Conservation (phyloP, 2,888 invertebrate genomes). For the Lycia hirtaria region DNA sequence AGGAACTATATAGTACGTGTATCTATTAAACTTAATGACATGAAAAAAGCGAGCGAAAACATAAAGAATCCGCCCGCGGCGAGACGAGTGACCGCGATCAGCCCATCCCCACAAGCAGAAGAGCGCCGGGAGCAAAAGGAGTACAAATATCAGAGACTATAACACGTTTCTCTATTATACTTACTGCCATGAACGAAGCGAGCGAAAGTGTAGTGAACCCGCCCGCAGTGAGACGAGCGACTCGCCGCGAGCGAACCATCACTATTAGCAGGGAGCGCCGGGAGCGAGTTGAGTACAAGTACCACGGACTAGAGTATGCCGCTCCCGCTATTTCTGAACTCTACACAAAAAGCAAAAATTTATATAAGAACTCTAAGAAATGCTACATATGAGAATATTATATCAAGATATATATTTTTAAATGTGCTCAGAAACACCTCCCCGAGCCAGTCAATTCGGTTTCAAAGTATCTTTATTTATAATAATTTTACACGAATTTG, state of each 20-base stretch:
- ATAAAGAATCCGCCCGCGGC: constrained; percentile 82
- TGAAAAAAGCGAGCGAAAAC: constrained; percentile 79
- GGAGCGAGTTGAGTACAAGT: constrained; percentile 60
- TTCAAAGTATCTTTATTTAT: too few species aligned
- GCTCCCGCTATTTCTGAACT: constrained; percentile 66
- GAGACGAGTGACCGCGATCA: too few species aligned
- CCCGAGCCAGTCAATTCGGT: too few species aligned
- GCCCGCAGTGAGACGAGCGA: constrained; percentile 74
- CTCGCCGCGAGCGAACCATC: constrained; percentile 70
- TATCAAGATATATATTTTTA: too few species aligned
- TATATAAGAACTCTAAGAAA: too few species aligned
- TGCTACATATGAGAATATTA: too few species aligned
- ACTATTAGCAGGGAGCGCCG: constrained; percentile 71
- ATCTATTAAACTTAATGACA: constrained; percentile 50
- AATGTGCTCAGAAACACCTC: too few species aligned
- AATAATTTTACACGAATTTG: too few species aligned
- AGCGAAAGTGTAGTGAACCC: constrained; percentile 81
- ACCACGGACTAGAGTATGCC: constrained; percentile 80
- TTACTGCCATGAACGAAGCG: constrained; percentile 73
- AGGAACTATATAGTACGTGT: neutral
- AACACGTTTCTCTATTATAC: neutral
- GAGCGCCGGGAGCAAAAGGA: too few species aligned
- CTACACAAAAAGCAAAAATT: constrained; percentile 38
- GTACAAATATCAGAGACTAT: too few species aligned
- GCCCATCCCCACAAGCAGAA: too few species aligned